Conservation (phyloP, 1,140 invertebrate genomes). For the Andrena cerasifolii region DNA sequence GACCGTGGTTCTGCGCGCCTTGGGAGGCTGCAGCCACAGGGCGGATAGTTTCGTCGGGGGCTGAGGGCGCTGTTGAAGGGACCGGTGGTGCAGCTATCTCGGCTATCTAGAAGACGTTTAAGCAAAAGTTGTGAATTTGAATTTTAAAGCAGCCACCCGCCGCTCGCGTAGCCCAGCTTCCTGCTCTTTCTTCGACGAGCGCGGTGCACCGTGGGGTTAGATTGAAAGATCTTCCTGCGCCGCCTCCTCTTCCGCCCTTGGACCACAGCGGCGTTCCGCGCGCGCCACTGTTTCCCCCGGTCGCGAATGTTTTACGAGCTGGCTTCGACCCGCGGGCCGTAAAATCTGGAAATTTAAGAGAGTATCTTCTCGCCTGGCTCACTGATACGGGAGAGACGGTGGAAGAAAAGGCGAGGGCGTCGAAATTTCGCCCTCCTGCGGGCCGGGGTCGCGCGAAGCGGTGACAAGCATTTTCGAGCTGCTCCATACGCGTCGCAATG, state of each 20-base stretch:
- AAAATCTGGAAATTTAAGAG: slow-evolving; percentile 71
- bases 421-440: background rate
- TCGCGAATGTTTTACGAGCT: slow-evolving; percentile 70
- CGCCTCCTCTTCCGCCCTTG: background rate
- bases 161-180: background rate
- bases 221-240: slow-evolving; percentile 37
- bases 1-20: slow-evolving; percentile 13
- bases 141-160: slow-evolving; percentile 66
- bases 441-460: background rate
- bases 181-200: slow-evolving; percentile 33
- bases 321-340: slow-evolving; percentile 59
- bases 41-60: background rate
- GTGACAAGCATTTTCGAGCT: background rate
- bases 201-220: slow-evolving; percentile 2
- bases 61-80: background rate
- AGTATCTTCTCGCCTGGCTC: slow-evolving; percentile 26
- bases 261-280: background rate
- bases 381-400: background rate
- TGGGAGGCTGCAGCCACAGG: slow-evolving; percentile 9
- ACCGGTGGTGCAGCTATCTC: background rate
- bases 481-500: background rate
- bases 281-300: slow-evolving; percentile 20
- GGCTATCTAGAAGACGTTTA: slow-evolving; percentile 61
- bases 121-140: slow-evolving; percentile 73
- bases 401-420: slow-evolving; percentile 6